A percentile compares a stretch with the other conserved stretches of the same genome.
These are phyloP conservation scores for Phymorhynchus buccinoides DNA, from an alignment of 1,140 invertebrate genomes.

Conservation along the genomic window DNA sequence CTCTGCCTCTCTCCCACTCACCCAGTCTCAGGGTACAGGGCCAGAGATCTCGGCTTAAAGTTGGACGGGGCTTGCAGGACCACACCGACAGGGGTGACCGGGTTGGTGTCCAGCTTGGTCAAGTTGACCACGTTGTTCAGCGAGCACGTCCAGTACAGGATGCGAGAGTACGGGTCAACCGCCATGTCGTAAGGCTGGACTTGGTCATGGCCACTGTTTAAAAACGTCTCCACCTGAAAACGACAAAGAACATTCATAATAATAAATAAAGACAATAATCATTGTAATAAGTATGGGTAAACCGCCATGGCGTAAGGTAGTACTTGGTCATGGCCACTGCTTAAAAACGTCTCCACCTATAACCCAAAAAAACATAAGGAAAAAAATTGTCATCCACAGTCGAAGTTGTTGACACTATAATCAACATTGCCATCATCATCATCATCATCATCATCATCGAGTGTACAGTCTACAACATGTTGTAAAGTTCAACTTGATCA, in stretches of 20 bases:
- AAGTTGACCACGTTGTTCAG: constrained; percentile 90
- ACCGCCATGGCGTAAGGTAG: too few species aligned
- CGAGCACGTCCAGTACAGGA: constrained; percentile 90
- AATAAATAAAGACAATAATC: too few species aligned
- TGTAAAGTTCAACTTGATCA: too few species aligned
- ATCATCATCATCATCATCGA: too few species aligned
- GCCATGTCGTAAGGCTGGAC: constrained; percentile 85
- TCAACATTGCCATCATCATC: too few species aligned
- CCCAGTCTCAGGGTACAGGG: constrained; percentile 85
- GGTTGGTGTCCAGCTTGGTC: constrained; percentile 81
- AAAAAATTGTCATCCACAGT: too few species aligned
- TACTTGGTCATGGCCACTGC: too few species aligned
- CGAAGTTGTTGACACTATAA: too few species aligned
- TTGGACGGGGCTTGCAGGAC: constrained; percentile 78
- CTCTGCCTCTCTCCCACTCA: constrained; percentile 51
- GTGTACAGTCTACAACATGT: too few species aligned
- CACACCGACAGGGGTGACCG: constrained; percentile 81
- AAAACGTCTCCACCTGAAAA: constrained; percentile 74
- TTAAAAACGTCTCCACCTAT: not conserved
- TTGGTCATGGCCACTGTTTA: constrained; percentile 70
- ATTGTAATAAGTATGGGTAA: too few species aligned
- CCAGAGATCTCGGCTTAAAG: constrained; percentile 86
- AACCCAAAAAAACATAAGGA: not conserved
- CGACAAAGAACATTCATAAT: too few species aligned
- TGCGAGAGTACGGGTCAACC: constrained; percentile 85